phyloP scores from a whole-genome alignment of 2,113 vertebrate species.

The Aspiorhynchus laticeps region DNA sequence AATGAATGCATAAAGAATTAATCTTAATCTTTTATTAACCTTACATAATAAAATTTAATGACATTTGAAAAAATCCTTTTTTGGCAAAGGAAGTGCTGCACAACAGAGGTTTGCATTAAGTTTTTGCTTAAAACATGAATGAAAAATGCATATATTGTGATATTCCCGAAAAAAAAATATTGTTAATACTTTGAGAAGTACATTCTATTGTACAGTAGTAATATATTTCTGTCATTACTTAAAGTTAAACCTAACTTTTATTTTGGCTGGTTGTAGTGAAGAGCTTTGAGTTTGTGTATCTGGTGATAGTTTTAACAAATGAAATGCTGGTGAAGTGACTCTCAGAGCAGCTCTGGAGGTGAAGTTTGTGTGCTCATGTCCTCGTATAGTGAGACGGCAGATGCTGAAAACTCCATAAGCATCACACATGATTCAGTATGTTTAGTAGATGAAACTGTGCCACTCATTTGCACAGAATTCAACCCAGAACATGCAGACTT shows the following conservation, averaged over 20 bases:
- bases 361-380: neutral
- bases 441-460: neutral
- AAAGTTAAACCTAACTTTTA: neutral
- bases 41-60: neutral
- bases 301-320: neutral
- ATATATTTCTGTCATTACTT: neutral
- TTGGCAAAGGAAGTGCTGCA: neutral
- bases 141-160: neutral
- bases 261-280: neutral
- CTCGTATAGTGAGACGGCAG: neutral
- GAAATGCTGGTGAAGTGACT: neutral
- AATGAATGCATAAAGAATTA: neutral
- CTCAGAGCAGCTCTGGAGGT: neutral
- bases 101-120: neutral
- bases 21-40: neutral
- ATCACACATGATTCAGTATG: neutral
- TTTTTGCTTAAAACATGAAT: neutral
- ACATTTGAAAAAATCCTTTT: neutral
- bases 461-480: neutral
- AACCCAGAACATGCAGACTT: neutral
- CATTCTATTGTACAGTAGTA: neutral
- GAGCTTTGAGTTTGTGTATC: neutral
- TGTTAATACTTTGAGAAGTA: neutral
- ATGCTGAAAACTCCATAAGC: neutral
- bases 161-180: neutral